These are phyloP conservation scores for Caenorhabditis wallacei DNA, from an alignment of 2,888 invertebrate species.

Conservation along the genomic window DNA sequence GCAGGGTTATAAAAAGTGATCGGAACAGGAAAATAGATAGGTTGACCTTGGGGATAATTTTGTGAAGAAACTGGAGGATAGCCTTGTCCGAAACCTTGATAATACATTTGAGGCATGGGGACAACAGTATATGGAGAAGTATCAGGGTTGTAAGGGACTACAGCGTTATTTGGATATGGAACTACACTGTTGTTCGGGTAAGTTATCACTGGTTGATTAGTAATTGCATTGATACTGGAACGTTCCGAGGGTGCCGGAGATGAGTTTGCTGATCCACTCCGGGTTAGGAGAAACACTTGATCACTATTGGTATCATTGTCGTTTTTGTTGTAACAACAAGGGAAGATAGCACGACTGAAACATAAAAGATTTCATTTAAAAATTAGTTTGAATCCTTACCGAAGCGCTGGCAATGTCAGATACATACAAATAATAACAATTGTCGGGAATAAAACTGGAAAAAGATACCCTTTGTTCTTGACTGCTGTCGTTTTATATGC, in stretches of 20 bases:
- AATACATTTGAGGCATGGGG: constrained; percentile 18
- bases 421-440: background rate
- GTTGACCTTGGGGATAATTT: constrained; percentile 14
- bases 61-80: constrained; percentile 8
- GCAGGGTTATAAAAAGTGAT: constrained; percentile 42
- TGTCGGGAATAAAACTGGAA: constrained; percentile 26
- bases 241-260: constrained; percentile 33
- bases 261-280: constrained; percentile 6
- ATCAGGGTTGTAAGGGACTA: constrained; percentile 14
- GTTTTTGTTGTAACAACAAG: constrained; percentile 25
- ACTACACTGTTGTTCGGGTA: constrained; percentile 21
- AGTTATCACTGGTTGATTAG: constrained; percentile 29
- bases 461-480: constrained; percentile 28
- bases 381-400: constrained; percentile 11
- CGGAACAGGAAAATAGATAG: constrained; percentile 39
- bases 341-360: constrained; percentile 38
- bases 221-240: constrained; percentile 20
- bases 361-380: background rate
- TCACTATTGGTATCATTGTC: background rate
- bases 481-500: constrained; percentile 29
- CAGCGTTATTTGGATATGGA: constrained; percentile 13
- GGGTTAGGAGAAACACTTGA: constrained; percentile 36
- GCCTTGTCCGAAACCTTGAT: background rate
- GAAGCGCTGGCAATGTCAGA: constrained; percentile 30
- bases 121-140: constrained; percentile 21